phyloP scores from a whole-genome alignment of 2,888 invertebrate species.

The Gastrophysa polygoni region DNA sequence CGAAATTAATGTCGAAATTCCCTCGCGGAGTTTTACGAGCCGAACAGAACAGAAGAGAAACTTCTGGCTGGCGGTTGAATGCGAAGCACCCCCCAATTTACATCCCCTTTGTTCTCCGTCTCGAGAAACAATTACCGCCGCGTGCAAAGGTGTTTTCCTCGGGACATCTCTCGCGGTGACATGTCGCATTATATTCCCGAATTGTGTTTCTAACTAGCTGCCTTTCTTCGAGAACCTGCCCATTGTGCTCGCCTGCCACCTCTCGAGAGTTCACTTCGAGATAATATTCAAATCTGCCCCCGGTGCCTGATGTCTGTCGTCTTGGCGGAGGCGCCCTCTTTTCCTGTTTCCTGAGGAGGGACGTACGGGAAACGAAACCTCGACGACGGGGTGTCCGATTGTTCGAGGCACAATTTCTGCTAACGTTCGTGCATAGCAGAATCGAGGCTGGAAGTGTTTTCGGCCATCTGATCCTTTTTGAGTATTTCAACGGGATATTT shows the following conservation, averaged over 20 bases:
- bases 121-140: constrained; percentile 40
- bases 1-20: constrained; percentile 31
- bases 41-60: constrained; percentile 15
- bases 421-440: no score
- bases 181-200: constrained; percentile 48
- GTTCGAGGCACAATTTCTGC: no score
- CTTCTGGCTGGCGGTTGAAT: constrained; percentile 44
- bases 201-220: constrained; percentile 21
- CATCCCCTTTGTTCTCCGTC: constrained; percentile 41
- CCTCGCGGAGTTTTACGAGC: constrained; percentile 26
- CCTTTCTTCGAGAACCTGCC: constrained; percentile 8
- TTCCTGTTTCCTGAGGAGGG: no score
- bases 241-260: no score
- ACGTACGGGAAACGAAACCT: no score
- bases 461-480: no score
- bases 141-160: constrained; percentile 40
- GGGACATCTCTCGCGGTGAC: constrained; percentile 43
- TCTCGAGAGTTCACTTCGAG: constrained; percentile 1
- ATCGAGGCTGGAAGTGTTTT: no score
- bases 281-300: constrained; percentile 6
- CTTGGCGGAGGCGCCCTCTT: no score
- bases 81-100: constrained; percentile 40
- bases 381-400: no score
- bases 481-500: no score
- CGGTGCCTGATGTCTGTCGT: background rate